Evolutionary conservation across 2,113 vertebrate genomes (phyloP), one percentile per base, ranked within the genome.

Genomic region (Rutilus rutilus): DNA sequence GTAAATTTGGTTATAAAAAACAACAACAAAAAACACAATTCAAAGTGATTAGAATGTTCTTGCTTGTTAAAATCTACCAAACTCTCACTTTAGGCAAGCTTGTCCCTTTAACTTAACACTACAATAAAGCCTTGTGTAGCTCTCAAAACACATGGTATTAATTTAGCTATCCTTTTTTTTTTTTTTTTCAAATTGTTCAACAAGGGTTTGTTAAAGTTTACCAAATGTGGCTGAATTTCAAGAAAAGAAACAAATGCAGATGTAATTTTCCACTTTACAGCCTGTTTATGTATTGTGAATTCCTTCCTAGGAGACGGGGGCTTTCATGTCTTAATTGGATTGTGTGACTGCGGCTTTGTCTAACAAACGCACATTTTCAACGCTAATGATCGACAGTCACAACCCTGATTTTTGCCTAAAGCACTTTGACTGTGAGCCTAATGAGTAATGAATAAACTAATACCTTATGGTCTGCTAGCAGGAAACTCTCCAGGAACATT

Each of bases 211-310:
- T 77, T 90, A 87, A 92, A 89, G 75, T 81, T 86, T 87, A 74
- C 88, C 86, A 92, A 91, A 91, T 90, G 90, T 90, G 83, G 86
- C 30, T 9, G 69, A 73, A 62, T 90, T 85, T 87, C 65, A 60
- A 81, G 86, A 77, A 87, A 62, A 86, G 74, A 76, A 89, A 88
- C 73, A 69, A 89, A 86, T 7, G 50, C 88, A 91, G 91, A 91
- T 92, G 93, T 89, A 82, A 78, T 86, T 92, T 86, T 89, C 59
- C 15, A 64, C 85, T 92, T 93, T 91, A 91, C 88, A 89, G 89
- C 85, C 89, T 87, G 91, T 92, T 93, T 92, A 91, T 87, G 90
- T 94, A 88, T 90, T 79, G 86, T 90, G 87, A 93, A 90, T 90
- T 92, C 84, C 86, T 89, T 90, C 84, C 84, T 89, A 82, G 87